phyloP scores from a whole-genome alignment of 2,888 invertebrate genomes.

The Drosophila acutilabella region DNA sequence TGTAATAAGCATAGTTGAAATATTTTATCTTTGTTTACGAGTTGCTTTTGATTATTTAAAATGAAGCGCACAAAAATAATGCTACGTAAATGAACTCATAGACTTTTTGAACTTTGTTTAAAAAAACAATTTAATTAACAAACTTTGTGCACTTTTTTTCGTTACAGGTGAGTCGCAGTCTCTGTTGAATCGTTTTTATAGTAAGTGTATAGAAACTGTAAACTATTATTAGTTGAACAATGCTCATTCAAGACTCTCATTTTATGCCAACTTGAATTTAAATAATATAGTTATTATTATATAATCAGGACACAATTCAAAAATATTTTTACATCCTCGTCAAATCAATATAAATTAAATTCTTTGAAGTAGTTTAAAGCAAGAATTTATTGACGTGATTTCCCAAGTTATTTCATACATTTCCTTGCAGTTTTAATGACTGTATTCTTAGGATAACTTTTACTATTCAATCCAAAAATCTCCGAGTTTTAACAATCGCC shows the following conservation, averaged over 20 bases:
- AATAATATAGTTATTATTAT: too few relatives aligned
- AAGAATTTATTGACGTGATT: too few relatives aligned
- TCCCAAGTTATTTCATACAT: too few relatives aligned
- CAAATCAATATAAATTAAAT: too few relatives aligned
- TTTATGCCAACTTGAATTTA: too few relatives aligned
- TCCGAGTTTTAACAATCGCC: conserved; percentile 16
- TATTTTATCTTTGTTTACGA: conserved; percentile 28
- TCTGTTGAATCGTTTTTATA: neutral
- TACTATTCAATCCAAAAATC: conserved; percentile 21
- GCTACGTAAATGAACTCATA: conserved; percentile 2
- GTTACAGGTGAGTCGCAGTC: conserved; percentile 34
- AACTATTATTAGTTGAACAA: neutral
- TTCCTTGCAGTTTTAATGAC: neutral
- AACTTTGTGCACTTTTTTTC: neutral
- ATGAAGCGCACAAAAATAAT: conserved; percentile 8
- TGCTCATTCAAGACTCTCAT: too few relatives aligned
- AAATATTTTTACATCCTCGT: too few relatives aligned
- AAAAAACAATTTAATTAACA: conserved; percentile 8
- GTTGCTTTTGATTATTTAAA: conserved; percentile 29
- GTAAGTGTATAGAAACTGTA: neutral
- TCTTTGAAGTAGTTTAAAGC: too few relatives aligned
- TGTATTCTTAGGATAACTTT: neutral
- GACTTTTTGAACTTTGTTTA: conserved; percentile 3
- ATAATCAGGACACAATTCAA: too few relatives aligned
- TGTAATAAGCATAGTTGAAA: conserved; percentile 56